These are phyloP conservation scores for Aphis gossypii DNA, from an alignment of 1,140 invertebrate species.

Conservation along the genomic window DNA sequence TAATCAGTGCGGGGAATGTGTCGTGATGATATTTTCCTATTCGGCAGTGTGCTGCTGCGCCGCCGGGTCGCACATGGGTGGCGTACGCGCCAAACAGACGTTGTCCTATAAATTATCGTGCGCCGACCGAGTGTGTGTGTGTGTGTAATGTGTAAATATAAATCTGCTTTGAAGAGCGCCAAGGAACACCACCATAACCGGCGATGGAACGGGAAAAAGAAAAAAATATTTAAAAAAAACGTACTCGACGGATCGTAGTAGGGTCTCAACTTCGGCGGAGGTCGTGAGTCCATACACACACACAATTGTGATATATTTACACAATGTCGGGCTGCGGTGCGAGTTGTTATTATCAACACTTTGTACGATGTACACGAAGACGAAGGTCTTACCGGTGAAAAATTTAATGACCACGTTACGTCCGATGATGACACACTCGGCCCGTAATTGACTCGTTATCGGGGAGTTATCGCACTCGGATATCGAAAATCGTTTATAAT, in stretches of 20 bases:
- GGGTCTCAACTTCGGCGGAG: background rate
- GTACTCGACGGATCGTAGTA: background rate
- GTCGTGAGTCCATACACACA: background rate
- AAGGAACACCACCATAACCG: background rate
- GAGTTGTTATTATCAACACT: background rate
- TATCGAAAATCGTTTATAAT: background rate
- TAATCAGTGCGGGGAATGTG: conserved; percentile 36
- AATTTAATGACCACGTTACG: conserved; percentile 1
- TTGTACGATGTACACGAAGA: background rate
- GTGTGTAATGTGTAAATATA: conserved; percentile 41
- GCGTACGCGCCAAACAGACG: background rate
- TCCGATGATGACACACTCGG: background rate
- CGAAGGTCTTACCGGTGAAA: background rate
- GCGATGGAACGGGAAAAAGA: background rate
- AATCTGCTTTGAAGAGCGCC: conserved; percentile 50
- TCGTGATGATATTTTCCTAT: conserved; percentile 47
- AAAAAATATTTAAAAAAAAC: background rate
- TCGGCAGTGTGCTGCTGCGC: background rate
- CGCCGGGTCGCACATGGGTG: conserved; percentile 39
- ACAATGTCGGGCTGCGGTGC: background rate
- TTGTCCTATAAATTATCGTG: conserved; percentile 46
- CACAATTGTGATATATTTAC: background rate
- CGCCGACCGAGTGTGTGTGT: too few relatives aligned
- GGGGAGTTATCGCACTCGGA: background rate
- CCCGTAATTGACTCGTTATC: background rate